These are phyloP conservation scores for Odontophorus gujanensis DNA, from an alignment of 2,113 vertebrate genomes.

Conservation along the genomic window DNA sequence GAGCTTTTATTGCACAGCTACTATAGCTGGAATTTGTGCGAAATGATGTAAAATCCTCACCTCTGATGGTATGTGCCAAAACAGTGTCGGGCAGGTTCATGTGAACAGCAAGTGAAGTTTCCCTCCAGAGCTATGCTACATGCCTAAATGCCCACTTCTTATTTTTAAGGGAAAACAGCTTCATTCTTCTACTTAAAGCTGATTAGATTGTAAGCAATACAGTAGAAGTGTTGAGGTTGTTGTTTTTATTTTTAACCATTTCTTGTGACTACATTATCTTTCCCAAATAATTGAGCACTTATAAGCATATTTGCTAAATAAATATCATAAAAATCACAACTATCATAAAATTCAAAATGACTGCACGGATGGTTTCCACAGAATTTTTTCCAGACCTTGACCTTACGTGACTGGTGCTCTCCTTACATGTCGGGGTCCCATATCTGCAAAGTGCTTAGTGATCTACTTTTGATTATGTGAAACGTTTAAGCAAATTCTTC, in stretches of 20 bases:
- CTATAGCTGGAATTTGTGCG: slow-evolving; percentile 27
- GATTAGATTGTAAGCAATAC: not conserved
- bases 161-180: slow-evolving; percentile 33
- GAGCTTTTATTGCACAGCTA: slow-evolving; percentile 37
- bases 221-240: not conserved
- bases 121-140: slow-evolving; percentile 35
- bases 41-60: slow-evolving; percentile 49
- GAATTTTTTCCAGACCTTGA: not conserved
- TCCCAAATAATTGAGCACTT: not conserved
- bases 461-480: not conserved
- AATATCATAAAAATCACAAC: too few species aligned
- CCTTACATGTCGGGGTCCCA: not conserved
- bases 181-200: slow-evolving; percentile 6
- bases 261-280: not conserved
- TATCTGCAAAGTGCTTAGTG: not conserved
- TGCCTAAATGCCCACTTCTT: slow-evolving; percentile 41
- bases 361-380: not conserved
- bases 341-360: not conserved
- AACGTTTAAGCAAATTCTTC: slow-evolving; percentile 15
- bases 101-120: slow-evolving; percentile 50
- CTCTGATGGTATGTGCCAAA: slow-evolving; percentile 64
- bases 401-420: not conserved
- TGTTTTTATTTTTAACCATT: not conserved
- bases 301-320: not conserved
- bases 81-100: slow-evolving; percentile 61